Percentiles rank a stretch among this genome's conserved stretches.
phyloP scores from a whole-genome alignment of 2,797 vertebrate species.

The Sebastes kiyomatsui region DNA sequence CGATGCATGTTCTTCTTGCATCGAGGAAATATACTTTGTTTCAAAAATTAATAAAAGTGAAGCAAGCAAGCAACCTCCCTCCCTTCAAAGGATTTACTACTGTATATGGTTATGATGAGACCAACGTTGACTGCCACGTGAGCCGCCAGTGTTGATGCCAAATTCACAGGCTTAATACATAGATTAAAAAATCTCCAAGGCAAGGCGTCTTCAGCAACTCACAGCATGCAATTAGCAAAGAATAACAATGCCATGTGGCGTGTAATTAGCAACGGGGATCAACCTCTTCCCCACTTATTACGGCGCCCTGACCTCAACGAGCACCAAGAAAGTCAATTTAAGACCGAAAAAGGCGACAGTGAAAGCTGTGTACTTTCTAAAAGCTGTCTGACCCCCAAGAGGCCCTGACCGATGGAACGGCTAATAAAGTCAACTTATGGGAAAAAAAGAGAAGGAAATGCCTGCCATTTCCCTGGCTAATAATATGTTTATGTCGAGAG shows the following conservation, averaged over 20 bases:
- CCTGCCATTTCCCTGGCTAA: conserved; percentile 31
- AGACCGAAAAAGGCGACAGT: conserved; percentile 25
- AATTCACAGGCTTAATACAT: conserved; percentile 55
- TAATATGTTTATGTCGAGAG: conserved; percentile 62
- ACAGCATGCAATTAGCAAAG: conserved; percentile 74
- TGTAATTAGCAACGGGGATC: conserved; percentile 76
- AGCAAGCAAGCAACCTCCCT: not conserved
- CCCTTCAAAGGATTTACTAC: conserved; percentile 1
- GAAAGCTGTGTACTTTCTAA: conserved; percentile 30
- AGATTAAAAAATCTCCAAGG: conserved; percentile 70
- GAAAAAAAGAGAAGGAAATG: not conserved
- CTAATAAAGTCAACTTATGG: conserved; percentile 46
- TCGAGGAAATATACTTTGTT: conserved; percentile 5
- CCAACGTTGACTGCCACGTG: conserved; percentile 16
- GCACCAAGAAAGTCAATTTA: conserved; percentile 67
- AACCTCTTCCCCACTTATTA: conserved; percentile 65
- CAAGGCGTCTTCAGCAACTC: conserved; percentile 52
- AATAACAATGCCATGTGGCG: conserved; percentile 78
- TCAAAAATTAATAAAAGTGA: conserved; percentile 20
- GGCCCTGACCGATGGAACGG: conserved; percentile 21
- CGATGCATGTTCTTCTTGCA: not conserved
- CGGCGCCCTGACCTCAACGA: conserved; percentile 63
- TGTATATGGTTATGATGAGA: not conserved
- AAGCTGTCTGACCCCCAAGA: conserved; percentile 52
- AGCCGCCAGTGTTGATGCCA: conserved; percentile 43